These are phyloP conservation scores for Hanleya hanleyi DNA, from an alignment of 2,888 invertebrate species.

Conservation along the genomic window DNA sequence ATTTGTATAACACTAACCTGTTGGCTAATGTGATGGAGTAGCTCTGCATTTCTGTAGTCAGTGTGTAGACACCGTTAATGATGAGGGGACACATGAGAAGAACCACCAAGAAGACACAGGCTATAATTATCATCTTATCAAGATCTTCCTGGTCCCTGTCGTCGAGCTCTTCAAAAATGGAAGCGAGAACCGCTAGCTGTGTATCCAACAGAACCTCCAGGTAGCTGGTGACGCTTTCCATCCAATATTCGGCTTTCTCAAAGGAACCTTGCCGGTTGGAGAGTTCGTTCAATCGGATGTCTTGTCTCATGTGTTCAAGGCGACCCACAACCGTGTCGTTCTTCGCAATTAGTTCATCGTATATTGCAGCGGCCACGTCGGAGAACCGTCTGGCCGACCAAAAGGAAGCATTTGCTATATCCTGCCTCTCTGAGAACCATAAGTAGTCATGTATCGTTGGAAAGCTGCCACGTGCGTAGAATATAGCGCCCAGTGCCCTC, in stretches of 20 bases:
- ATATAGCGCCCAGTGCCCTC: slow-evolving; percentile 58
- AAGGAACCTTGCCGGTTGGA: slow-evolving; percentile 42
- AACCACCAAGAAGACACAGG: slow-evolving; percentile 55
- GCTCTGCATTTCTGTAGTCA: slow-evolving; percentile 61
- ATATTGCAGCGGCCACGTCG: slow-evolving; percentile 49
- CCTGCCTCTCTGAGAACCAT: slow-evolving; percentile 56
- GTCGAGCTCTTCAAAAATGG: slow-evolving; percentile 46
- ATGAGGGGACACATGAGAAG: slow-evolving; percentile 59
- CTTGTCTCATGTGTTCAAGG: slow-evolving; percentile 39
- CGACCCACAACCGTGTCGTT: background rate
- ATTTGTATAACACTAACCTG: too few relatives aligned
- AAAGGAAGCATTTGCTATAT: slow-evolving; percentile 60
- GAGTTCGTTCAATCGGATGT: slow-evolving; percentile 48
- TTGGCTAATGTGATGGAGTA: slow-evolving; percentile 61
- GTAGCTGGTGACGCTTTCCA: slow-evolving; percentile 57
- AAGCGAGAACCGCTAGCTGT: slow-evolving; percentile 42
- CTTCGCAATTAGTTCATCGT: slow-evolving; percentile 35
- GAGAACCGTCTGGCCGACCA: slow-evolving; percentile 60
- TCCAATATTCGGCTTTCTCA: slow-evolving; percentile 53
- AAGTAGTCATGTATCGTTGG: slow-evolving; percentile 53
- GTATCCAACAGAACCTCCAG: slow-evolving; percentile 46
- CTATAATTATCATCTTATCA: slow-evolving; percentile 53
- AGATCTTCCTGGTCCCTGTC: slow-evolving; percentile 43
- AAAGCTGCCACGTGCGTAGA: slow-evolving; percentile 58
- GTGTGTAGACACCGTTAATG: slow-evolving; percentile 57